These are phyloP conservation scores for Scaptomyza tumidula DNA, from an alignment of 2,888 invertebrate species.

Conservation along the genomic window DNA sequence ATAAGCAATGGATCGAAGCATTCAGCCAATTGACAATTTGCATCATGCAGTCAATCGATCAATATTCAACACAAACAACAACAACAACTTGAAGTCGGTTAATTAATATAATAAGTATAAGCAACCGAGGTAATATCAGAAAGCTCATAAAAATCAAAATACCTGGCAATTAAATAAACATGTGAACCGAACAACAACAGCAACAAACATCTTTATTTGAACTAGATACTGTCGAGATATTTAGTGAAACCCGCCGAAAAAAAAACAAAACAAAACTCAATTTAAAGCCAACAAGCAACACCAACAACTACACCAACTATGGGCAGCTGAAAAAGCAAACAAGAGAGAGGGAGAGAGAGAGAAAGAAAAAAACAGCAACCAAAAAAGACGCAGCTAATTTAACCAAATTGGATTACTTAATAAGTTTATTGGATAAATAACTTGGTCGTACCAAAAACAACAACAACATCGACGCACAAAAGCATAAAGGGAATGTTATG, in stretches of 20 bases:
- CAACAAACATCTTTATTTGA: conserved; percentile 31
- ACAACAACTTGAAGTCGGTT: conserved; percentile 49
- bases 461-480: conserved; percentile 27
- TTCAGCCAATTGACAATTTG: conserved; percentile 68
- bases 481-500: conserved; percentile 64
- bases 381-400: conserved; percentile 78
- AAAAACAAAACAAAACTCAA: conserved; percentile 62
- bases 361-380: conserved; percentile 16
- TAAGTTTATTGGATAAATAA: conserved; percentile 81
- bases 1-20: conserved; percentile 35
- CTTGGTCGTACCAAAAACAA: conserved; percentile 47
- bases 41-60: conserved; percentile 73
- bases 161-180: conserved; percentile 58
- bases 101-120: conserved; percentile 67
- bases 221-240: conserved; percentile 21
- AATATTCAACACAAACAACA: conserved; percentile 22
- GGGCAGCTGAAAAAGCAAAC: conserved; percentile 28
- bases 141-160: conserved; percentile 48
- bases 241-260: conserved; percentile 16
- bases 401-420: conserved; percentile 83
- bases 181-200: conserved; percentile 32
- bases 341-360: conserved; percentile 1
- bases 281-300: conserved; percentile 59
- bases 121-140: conserved; percentile 33
- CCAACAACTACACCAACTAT: conserved; percentile 27